phyloP scores from a whole-genome alignment of 2,113 vertebrate species.

The Xiphophorus maculatus region DNA sequence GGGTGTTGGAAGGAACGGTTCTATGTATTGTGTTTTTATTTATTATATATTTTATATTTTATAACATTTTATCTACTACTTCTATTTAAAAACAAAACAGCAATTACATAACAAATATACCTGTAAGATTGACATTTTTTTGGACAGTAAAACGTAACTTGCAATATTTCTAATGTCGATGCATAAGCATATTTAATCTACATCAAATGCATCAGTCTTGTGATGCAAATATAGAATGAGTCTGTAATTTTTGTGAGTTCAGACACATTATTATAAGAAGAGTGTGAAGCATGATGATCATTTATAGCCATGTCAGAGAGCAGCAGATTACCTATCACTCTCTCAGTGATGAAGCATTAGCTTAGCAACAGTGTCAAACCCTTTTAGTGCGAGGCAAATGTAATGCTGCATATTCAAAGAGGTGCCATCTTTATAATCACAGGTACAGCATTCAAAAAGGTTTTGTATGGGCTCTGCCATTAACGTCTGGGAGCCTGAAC shows the following conservation, averaged over 20 bases:
- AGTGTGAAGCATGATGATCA: conserved; percentile 49
- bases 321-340: conserved; percentile 65
- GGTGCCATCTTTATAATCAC: conserved; percentile 25
- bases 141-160: background rate
- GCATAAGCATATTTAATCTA: conserved; percentile 6
- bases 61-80: too few species aligned
- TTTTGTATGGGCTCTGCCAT: background rate
- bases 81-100: too few species aligned
- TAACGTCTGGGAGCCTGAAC: conserved; percentile 7
- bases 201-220: background rate
- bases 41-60: background rate
- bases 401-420: conserved; percentile 16
- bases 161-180: conserved; percentile 1
- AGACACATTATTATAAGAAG: conserved; percentile 59
- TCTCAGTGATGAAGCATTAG: conserved; percentile 63
- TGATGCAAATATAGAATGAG: conserved; percentile 55
- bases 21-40: background rate
- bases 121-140: background rate
- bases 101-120: background rate
- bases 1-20: background rate
- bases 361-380: conserved; percentile 69
- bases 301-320: conserved; percentile 49
- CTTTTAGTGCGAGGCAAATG: conserved; percentile 54
- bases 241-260: conserved; percentile 49
- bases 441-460: conserved; percentile 8